These are phyloP conservation scores for Hermaeophaga mercurialis DNA, from an alignment of 2,888 invertebrate species.

Conservation along the genomic window DNA sequence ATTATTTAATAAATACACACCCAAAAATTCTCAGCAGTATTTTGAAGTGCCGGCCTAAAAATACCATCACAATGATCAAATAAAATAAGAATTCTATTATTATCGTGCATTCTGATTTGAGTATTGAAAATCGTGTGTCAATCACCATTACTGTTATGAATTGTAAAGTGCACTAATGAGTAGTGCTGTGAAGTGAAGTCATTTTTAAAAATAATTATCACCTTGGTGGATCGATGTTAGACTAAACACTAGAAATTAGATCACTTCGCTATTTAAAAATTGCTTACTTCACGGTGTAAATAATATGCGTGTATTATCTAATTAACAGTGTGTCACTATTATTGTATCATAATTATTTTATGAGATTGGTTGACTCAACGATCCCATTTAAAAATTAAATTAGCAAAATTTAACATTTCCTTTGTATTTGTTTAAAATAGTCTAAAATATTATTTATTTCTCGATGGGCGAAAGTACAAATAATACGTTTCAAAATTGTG, in stretches of 20 bases:
- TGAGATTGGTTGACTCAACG: no score
- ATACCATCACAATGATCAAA: neutral
- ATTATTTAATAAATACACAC: no score
- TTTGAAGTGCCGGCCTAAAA: constrained; percentile 2
- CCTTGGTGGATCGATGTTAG: neutral
- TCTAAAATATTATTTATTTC: no score
- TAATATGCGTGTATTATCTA: neutral
- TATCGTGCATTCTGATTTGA: constrained; percentile 1
- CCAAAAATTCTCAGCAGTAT: no score
- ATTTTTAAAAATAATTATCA: constrained; percentile 22
- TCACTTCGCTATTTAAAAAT: constrained; percentile 2
- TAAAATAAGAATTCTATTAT: neutral
- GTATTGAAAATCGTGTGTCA: constrained; percentile 6
- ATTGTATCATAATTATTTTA: constrained; percentile 1
- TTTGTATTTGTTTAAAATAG: no score
- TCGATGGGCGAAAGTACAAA: no score
- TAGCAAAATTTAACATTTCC: no score
- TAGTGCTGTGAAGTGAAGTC: constrained; percentile 22
- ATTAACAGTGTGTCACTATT: neutral
- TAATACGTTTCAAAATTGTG: no score
- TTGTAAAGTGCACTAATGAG: neutral
- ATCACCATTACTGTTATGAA: neutral
- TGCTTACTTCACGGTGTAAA: neutral
- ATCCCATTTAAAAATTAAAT: no score
- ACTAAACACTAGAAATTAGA: constrained; percentile 2